phyloP scores from a whole-genome alignment of 2,888 invertebrate genomes.

The Archips xylosteana region DNA sequence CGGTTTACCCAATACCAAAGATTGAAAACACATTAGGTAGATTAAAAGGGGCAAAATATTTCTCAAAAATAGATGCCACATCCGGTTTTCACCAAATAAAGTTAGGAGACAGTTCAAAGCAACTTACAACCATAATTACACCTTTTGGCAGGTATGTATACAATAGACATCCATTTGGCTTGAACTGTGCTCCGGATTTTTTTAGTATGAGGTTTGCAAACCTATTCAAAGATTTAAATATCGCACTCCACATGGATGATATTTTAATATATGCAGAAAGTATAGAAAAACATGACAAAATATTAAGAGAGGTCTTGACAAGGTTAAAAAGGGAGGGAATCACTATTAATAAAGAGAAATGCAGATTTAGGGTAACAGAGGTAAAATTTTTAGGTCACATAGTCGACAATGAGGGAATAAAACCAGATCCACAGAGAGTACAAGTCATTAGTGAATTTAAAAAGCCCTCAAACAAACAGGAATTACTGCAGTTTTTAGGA shows the following conservation, averaged over 20 bases:
- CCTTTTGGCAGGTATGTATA: constrained; percentile 45
- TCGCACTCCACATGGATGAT: constrained; percentile 33
- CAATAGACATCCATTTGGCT: constrained; percentile 38
- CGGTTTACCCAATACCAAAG: constrained; percentile 8
- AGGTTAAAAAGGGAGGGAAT: constrained; percentile 32
- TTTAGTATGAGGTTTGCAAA: constrained; percentile 26
- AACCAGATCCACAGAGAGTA: constrained; percentile 29
- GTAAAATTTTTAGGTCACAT: constrained; percentile 40
- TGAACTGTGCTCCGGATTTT: background rate
- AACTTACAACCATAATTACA: constrained; percentile 42
- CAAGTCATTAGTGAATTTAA: constrained; percentile 28
- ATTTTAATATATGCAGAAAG: constrained; percentile 29
- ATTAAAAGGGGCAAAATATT: constrained; percentile 26
- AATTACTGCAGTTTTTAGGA: constrained; percentile 40
- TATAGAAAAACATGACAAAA: background rate
- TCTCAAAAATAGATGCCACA: constrained; percentile 42
- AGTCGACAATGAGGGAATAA: constrained; percentile 28
- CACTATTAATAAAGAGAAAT: constrained; percentile 41
- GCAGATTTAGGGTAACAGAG: constrained; percentile 36
- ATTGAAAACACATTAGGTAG: constrained; percentile 9
- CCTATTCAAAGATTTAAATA: constrained; percentile 28
- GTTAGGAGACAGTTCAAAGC: constrained; percentile 26
- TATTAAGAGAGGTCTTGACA: constrained; percentile 29
- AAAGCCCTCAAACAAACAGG: constrained; percentile 31
- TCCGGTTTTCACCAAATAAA: constrained; percentile 40